These are phyloP conservation scores for Fulmarus glacialis DNA, from an alignment of 2,113 vertebrate genomes.

Conservation along the genomic window DNA sequence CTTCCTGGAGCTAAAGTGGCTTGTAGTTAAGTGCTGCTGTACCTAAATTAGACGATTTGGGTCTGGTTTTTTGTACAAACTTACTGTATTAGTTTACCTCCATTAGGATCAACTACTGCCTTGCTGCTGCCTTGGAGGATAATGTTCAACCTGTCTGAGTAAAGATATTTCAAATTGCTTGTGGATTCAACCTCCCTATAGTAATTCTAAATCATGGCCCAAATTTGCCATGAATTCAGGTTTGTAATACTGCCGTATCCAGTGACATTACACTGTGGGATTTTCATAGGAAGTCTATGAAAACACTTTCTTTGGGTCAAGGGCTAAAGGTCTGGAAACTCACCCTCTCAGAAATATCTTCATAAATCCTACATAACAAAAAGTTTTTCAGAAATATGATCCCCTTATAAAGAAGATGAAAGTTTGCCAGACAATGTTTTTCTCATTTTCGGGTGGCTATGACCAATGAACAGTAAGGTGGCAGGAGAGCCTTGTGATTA, in stretches of 20 bases:
- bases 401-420: background rate
- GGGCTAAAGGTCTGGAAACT: background rate
- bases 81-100: background rate
- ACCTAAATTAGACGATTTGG: background rate
- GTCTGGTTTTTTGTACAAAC: background rate
- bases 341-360: background rate
- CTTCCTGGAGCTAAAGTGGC: background rate
- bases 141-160: background rate
- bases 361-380: background rate
- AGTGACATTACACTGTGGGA: background rate
- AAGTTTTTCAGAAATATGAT: constrained; percentile 6
- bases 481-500: background rate
- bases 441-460: background rate
- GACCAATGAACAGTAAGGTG: constrained; percentile 9
- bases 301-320: background rate
- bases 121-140: background rate
- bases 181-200: background rate
- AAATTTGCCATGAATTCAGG: background rate
- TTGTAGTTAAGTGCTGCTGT: background rate
- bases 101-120: background rate
- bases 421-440: background rate
- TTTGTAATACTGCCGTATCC: background rate
- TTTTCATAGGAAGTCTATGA: background rate
- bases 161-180: background rate
- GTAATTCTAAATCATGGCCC: background rate